Evolutionary conservation across 2,113 vertebrate genomes (phyloP).

Genomic region (Willisornis vidua): DNA sequence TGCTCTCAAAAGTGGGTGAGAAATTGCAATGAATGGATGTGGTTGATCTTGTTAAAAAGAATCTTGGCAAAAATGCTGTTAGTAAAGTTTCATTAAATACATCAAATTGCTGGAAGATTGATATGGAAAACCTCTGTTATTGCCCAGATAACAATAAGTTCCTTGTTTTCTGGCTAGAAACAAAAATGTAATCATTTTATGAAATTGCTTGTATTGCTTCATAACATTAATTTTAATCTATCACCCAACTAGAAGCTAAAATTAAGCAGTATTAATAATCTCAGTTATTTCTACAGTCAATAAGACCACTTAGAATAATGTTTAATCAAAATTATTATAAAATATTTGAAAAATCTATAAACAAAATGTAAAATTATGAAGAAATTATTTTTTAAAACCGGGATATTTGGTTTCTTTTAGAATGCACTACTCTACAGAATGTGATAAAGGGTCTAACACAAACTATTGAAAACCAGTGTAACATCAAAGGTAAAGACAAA

Average conservation of each 20-base stretch:
- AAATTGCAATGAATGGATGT: background rate
- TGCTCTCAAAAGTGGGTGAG: background rate
- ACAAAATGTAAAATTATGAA: background rate
- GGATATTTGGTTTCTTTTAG: conserved; percentile 73
- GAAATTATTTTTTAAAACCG: background rate
- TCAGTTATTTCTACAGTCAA: background rate
- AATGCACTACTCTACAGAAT: conserved; percentile 79
- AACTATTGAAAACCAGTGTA: conserved; percentile 84
- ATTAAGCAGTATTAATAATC: background rate
- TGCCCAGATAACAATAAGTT: background rate
- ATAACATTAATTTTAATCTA: background rate
- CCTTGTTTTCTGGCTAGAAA: background rate
- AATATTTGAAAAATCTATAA: background rate
- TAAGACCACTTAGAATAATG: background rate
- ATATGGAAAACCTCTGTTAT: background rate
- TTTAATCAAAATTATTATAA: background rate
- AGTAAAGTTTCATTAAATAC: background rate
- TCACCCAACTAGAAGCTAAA: background rate
- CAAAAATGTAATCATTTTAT: background rate
- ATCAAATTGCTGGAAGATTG: background rate
- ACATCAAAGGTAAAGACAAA: conserved; percentile 83
- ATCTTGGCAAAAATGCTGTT: background rate
- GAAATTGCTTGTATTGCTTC: background rate
- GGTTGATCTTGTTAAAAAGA: background rate
- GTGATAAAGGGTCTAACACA: conserved; percentile 83